phyloP scores from a whole-genome alignment of 2,888 invertebrate species.

The Lingula anatina region DNA sequence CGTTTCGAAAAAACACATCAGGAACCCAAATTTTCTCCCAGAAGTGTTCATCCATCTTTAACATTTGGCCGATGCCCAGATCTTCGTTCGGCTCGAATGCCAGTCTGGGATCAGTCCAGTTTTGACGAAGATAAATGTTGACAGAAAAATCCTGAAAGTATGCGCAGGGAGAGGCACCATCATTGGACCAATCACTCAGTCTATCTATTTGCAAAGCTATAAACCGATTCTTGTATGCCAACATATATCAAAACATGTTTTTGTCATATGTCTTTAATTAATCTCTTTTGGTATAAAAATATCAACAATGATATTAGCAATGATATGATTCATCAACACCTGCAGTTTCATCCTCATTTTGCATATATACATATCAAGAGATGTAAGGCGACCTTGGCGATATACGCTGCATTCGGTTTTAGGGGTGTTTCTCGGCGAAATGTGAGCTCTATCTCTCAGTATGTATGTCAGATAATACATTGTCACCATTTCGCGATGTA shows the following conservation, averaged over 20 bases:
- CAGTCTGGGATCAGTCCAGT: constrained; percentile 26
- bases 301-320: no score
- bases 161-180: background rate
- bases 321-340: no score
- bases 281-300: no score
- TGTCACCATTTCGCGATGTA: no score
- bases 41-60: constrained; percentile 31
- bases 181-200: background rate
- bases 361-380: no score
- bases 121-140: constrained; percentile 27
- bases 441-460: no score
- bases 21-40: constrained; percentile 40
- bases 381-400: no score
- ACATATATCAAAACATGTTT: background rate
- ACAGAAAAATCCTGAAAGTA: constrained; percentile 25
- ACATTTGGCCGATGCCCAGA: constrained; percentile 2
- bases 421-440: no score
- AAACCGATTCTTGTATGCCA: background rate
- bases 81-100: constrained; percentile 11
- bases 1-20: constrained; percentile 39
- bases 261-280: no score
- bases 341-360: no score
- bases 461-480: no score
- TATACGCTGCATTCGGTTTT: no score
- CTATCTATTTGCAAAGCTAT: background rate